These are phyloP conservation scores for Cygnus atratus DNA, from an alignment of 2,113 vertebrate species.

Conservation along the genomic window DNA sequence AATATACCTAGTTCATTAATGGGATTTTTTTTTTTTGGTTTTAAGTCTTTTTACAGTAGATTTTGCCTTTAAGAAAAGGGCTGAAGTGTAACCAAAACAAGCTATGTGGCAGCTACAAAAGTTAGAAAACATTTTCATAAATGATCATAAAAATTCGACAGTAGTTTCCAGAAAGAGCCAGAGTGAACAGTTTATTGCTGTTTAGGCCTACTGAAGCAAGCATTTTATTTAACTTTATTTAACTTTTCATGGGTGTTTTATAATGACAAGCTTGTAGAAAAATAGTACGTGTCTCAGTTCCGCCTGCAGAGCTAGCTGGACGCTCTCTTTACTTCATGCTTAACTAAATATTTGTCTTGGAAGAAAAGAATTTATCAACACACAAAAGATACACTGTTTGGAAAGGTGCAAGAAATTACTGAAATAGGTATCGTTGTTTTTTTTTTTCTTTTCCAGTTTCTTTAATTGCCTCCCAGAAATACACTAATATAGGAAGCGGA, in stretches of 20 bases:
- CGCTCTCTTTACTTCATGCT: conserved; percentile 60
- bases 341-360: conserved; percentile 76
- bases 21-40: background rate
- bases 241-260: conserved; percentile 32
- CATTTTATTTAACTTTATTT: conserved; percentile 31
- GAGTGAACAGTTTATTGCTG: conserved; percentile 33
- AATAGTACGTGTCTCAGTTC: conserved; percentile 28
- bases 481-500: background rate
- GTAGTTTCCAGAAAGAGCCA: conserved; percentile 42
- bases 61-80: conserved; percentile 7
- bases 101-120: conserved; percentile 12
- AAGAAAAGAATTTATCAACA: conserved; percentile 55
- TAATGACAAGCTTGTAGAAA: conserved; percentile 54
- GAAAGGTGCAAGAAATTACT: conserved; percentile 66
- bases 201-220: conserved; percentile 50
- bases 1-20: background rate
- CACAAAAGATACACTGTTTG: conserved; percentile 64
- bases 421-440: background rate
- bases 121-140: conserved; percentile 59
- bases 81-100: conserved; percentile 11
- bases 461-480: conserved; percentile 18
- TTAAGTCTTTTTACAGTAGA: background rate
- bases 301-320: conserved; percentile 23
- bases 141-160: conserved; percentile 49
- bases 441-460: background rate